Percentiles rank a stretch among this genome's conserved stretches.
Evolutionary conservation across 2,888 invertebrate genomes (phyloP).

Genomic region (Mimas tiliae): DNA sequence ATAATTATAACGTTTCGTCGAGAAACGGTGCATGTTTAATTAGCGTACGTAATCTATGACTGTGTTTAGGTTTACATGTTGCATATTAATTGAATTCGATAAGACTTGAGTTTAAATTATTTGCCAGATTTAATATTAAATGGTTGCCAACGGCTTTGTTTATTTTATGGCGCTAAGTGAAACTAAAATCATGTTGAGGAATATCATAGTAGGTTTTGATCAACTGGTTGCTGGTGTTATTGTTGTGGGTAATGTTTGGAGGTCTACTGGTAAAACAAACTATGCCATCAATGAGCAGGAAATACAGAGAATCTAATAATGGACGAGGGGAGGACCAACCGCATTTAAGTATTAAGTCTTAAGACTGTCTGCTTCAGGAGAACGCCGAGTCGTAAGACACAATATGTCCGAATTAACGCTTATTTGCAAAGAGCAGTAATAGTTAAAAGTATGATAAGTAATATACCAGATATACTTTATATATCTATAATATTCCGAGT

Average conservation of each 20-base stretch:
- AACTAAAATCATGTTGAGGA: not conserved
- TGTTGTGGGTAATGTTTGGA: not conserved
- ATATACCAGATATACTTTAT: no score
- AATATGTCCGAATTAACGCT: no score
- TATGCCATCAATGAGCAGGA: not conserved
- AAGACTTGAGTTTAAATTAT: conserved; percentile 7
- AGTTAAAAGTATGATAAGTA: no score
- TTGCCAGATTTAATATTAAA: conserved; percentile 3
- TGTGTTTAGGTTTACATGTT: conserved; percentile 8
- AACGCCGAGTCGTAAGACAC: no score
- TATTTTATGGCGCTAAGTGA: not conserved
- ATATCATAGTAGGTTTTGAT: not conserved
- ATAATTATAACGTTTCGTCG: conserved; percentile 43
- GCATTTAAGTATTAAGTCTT: no score
- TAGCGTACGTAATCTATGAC: conserved; percentile 4
- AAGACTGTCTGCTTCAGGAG: no score
- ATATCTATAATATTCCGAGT: no score
- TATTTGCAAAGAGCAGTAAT: no score
- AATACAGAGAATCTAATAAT: not conserved
- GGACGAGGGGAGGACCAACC: not conserved
- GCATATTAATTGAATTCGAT: conserved; percentile 18
- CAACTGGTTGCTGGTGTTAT: not conserved
- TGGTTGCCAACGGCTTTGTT: conserved; percentile 4
- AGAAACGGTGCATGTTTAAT: conserved; percentile 34
- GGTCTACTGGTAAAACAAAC: not conserved